These are phyloP conservation scores for Sinopyrophorus schimmeli DNA, from an alignment of 2,888 invertebrate species.

Conservation along the genomic window DNA sequence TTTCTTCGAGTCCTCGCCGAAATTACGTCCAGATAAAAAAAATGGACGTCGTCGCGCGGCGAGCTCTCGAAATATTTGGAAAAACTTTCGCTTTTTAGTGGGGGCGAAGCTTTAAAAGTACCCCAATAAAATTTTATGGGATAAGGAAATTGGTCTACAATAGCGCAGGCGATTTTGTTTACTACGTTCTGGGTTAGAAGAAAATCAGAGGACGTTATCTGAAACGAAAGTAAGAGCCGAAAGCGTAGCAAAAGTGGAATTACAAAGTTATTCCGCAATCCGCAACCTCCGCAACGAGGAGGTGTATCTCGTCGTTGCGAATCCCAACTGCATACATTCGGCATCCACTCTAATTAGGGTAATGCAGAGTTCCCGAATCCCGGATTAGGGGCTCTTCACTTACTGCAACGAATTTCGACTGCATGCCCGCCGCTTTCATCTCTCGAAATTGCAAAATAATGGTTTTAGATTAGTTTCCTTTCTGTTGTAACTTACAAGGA, in stretches of 20 bases:
- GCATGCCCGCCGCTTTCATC: constrained; percentile 15
- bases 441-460: constrained; percentile 19
- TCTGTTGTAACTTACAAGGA: too few relatives aligned
- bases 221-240: constrained; percentile 9
- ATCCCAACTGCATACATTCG: constrained; percentile 20
- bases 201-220: background rate
- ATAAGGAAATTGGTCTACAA: constrained; percentile 20
- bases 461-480: background rate
- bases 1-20: too few relatives aligned
- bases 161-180: constrained; percentile 3
- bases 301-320: constrained; percentile 13
- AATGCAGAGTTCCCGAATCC: constrained; percentile 26
- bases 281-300: constrained; percentile 17
- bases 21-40: too few relatives aligned
- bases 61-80: too few relatives aligned
- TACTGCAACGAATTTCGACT: constrained; percentile 21
- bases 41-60: too few relatives aligned
- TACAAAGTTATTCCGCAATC: constrained; percentile 17
- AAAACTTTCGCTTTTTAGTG: constrained; percentile 18
- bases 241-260: constrained; percentile 2
- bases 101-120: constrained; percentile 25
- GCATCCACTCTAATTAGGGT: constrained; percentile 25
- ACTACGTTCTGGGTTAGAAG: too few relatives aligned
- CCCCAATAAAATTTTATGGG: constrained; percentile 29
- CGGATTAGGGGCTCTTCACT: constrained; percentile 23